phyloP scores from a whole-genome alignment of 2,888 invertebrate species.

The Eupithecia centaureata region DNA sequence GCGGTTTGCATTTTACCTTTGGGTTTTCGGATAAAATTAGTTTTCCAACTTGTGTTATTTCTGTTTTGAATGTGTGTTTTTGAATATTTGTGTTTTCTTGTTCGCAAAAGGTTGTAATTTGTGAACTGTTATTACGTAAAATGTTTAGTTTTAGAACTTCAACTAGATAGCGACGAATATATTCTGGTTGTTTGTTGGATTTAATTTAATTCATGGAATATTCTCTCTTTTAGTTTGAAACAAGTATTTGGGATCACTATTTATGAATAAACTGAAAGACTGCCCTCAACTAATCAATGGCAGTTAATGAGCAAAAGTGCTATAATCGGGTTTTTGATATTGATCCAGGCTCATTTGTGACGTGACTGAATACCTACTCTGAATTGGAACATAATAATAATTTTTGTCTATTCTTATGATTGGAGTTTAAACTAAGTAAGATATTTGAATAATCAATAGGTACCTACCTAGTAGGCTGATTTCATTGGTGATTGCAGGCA shows the following conservation, averaged over 20 bases:
- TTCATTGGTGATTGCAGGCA: too few relatives aligned
- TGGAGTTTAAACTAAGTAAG: too few relatives aligned
- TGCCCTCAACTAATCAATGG: neutral
- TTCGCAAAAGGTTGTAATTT: constrained; percentile 9
- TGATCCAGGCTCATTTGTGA: neutral
- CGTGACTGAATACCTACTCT: too few relatives aligned
- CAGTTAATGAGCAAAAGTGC: neutral
- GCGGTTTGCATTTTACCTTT: constrained; percentile 37
- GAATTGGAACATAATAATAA: too few relatives aligned
- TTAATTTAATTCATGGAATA: neutral
- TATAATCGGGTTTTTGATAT: too few relatives aligned
- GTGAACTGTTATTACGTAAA: constrained; percentile 2
- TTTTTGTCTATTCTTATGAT: too few relatives aligned
- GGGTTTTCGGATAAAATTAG: constrained; percentile 35
- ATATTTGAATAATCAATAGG: too few relatives aligned
- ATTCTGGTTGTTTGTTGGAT: neutral
- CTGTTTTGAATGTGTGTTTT: constrained; percentile 26
- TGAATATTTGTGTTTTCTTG: constrained; percentile 34
- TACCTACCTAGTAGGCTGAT: too few relatives aligned
- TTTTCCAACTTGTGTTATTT: constrained; percentile 35
- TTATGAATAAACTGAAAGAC: neutral
- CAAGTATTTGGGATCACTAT: neutral
- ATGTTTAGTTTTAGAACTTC: constrained; percentile 1
- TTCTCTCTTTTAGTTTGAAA: neutral
- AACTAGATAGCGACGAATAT: neutral